These are phyloP conservation scores for Aegithalos caudatus DNA, from an alignment of 2,113 vertebrate species.

Conservation along the genomic window DNA sequence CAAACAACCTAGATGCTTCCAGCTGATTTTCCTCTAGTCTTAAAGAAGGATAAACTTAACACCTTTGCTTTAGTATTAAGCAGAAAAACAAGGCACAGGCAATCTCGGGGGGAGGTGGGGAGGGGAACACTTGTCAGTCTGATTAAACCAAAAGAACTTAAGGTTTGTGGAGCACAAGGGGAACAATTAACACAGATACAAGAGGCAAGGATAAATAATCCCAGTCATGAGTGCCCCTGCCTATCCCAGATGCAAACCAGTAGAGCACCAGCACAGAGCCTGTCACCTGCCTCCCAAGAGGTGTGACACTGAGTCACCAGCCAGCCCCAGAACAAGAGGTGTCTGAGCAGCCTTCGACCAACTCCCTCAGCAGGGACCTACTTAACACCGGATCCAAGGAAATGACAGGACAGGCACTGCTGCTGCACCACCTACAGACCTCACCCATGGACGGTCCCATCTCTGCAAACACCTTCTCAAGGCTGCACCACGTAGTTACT, in stretches of 20 bases:
- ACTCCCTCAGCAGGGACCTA: not conserved
- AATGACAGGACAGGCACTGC: not conserved
- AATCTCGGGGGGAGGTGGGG: not conserved
- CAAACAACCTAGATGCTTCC: not conserved
- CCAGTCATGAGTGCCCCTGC: not conserved
- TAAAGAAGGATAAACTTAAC: constrained; percentile 26
- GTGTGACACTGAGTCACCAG: not conserved
- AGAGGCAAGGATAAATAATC: not conserved
- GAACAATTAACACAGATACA: not conserved
- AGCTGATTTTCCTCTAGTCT: not conserved
- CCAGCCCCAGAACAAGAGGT: not conserved
- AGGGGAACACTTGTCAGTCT: not conserved
- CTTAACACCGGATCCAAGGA: not conserved
- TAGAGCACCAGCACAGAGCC: not conserved
- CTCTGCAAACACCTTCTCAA: not conserved
- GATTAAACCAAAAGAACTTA: not conserved
- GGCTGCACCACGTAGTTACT: not conserved
- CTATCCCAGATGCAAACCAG: not conserved
- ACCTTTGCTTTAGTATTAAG: not conserved
- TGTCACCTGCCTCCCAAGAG: not conserved
- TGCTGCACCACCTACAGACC: not conserved
- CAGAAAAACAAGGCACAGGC: not conserved
- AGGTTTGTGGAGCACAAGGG: not conserved
- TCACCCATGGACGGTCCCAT: not conserved
- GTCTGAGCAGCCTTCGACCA: not conserved